Evolutionary conservation across 1,140 invertebrate species (phyloP).

Genomic region (Dendrolimus punctatus): DNA sequence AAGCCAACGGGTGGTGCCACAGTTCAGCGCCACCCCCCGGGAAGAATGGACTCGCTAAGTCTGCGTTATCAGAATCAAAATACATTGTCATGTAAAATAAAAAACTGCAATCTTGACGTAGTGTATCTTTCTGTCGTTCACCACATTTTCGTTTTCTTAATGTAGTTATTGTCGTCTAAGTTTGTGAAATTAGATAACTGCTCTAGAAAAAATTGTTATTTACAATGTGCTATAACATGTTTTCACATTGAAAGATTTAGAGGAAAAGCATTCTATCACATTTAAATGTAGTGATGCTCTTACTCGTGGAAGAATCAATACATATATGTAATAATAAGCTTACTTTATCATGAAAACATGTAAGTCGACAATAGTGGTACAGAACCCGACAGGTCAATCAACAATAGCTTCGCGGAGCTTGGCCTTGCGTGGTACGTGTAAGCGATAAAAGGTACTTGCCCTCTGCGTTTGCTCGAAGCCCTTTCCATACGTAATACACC

Average conservation of each 20-base stretch:
- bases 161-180: neutral
- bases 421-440: constrained; percentile 68
- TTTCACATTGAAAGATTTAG: constrained; percentile 24
- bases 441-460: constrained; percentile 66
- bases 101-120: no score
- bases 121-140: no score
- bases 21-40: constrained; percentile 87
- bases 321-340: no score
- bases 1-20: constrained; percentile 93
- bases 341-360: constrained; percentile 48
- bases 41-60: constrained; percentile 95
- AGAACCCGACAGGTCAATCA: constrained; percentile 58
- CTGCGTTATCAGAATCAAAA: constrained; percentile 66
- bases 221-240: constrained; percentile 50
- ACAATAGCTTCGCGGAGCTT: constrained; percentile 61
- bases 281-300: no score
- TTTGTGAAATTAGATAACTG: constrained; percentile 22
- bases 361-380: constrained; percentile 42
- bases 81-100: neutral
- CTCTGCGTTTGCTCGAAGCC: constrained; percentile 51
- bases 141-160: no score
- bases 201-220: constrained; percentile 40
- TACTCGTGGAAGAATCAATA: no score
- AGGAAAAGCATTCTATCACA: no score
- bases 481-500: constrained; percentile 4